phyloP scores from a whole-genome alignment of 2,888 invertebrate genomes.

The Melinopterus prodromus region DNA sequence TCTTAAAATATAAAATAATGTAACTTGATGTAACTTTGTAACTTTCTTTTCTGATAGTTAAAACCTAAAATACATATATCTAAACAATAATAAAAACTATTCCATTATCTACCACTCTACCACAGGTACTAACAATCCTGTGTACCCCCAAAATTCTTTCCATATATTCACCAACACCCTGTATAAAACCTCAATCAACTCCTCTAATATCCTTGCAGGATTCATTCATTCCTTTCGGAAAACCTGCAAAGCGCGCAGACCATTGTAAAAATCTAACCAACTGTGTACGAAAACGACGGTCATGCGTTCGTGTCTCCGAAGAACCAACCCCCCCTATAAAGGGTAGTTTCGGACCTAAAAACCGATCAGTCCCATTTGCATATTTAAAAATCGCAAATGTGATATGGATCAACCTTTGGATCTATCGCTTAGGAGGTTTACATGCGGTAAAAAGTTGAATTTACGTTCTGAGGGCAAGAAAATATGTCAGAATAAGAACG shows the following conservation, averaged over 20 bases:
- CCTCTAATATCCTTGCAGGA: neutral
- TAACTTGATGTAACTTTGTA: too few species aligned
- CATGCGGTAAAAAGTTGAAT: constrained; percentile 10
- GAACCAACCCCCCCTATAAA: neutral
- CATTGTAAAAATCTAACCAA: neutral
- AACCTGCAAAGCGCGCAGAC: neutral
- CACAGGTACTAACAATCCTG: too few species aligned
- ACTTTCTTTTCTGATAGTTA: too few species aligned
- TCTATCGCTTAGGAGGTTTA: constrained; percentile 39
- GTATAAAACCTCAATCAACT: neutral
- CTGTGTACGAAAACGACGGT: neutral
- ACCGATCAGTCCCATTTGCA: neutral
- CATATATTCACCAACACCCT: neutral
- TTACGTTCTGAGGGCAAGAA: constrained; percentile 20
- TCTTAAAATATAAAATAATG: too few species aligned
- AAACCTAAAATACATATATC: too few species aligned
- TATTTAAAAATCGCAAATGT: neutral
- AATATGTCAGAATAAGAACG: constrained; percentile 30
- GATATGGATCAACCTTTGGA: constrained; percentile 45
- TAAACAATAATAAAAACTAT: too few species aligned
- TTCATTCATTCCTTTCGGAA: too few species aligned
- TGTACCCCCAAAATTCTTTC: neutral
- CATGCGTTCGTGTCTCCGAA: neutral
- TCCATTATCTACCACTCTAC: too few species aligned
- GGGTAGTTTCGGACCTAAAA: neutral